Conservation (phyloP, 2,888 invertebrate genomes). For the Phlogophora meticulosa region DNA sequence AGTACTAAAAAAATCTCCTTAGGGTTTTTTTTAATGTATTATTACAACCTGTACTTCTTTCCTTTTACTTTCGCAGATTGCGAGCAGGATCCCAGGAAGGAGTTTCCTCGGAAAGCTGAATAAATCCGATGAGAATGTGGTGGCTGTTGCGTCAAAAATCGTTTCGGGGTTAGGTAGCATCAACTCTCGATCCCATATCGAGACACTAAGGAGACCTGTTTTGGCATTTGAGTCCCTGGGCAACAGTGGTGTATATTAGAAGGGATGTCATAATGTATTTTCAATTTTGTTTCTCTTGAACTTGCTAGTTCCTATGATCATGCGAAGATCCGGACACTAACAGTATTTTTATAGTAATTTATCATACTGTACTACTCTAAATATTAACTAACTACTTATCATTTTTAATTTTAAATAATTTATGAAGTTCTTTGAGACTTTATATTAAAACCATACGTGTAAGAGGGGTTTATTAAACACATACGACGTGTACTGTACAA, state of each 20-base stretch:
- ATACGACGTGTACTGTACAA: slow-evolving; percentile 2
- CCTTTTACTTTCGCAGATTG: slow-evolving; percentile 4
- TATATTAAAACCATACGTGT: neutral
- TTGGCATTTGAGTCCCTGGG: neutral
- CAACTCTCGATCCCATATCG: no score
- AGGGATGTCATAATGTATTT: neutral
- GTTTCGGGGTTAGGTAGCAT: neutral
- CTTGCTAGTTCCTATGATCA: neutral
- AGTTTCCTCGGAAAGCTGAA: neutral
- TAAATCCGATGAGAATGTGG: neutral
- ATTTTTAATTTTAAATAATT: neutral
- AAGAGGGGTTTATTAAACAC: no score
- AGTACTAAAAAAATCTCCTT: no score
- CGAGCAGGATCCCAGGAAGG: neutral
- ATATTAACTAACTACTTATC: neutral
- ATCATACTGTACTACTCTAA: neutral
- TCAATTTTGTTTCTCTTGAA: neutral
- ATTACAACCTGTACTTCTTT: neutral
- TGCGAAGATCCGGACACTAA: neutral
- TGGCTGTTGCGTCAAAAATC: neutral
- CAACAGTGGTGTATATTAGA: neutral
- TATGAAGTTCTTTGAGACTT: neutral
- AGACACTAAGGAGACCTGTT: no score
- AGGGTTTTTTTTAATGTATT: no score
- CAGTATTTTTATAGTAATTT: neutral